A percentile compares a stretch with the other conserved stretches of the same genome.
Evolutionary conservation across 2,113 vertebrate species (phyloP).

Genomic region (Serilophus lunatus): DNA sequence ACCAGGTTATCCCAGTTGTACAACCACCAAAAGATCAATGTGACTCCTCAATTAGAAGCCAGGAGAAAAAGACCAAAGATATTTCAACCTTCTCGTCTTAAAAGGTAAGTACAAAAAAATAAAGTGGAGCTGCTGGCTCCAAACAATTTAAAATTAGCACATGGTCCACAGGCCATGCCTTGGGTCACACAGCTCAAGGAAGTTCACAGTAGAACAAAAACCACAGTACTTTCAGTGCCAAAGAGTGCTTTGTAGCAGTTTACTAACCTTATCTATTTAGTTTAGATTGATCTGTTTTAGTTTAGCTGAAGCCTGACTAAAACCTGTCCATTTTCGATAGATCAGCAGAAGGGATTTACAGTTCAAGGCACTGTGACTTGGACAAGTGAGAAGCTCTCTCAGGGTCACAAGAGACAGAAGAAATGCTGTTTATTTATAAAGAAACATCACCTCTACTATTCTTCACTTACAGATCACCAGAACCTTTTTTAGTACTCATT

Average conservation of each 20-base stretch:
- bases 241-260: background rate
- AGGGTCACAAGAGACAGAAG: background rate
- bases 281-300: background rate
- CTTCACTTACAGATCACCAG: background rate
- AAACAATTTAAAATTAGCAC: background rate
- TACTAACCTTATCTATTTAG: background rate
- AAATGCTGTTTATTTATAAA: background rate
- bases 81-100: background rate
- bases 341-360: background rate
- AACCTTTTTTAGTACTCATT: background rate
- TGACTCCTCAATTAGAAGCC: background rate
- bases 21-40: background rate
- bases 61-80: background rate
- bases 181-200: background rate
- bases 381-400: background rate
- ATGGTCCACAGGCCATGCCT: background rate
- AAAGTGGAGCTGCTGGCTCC: background rate
- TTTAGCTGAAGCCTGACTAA: background rate
- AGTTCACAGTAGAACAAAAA: background rate
- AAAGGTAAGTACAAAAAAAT: background rate
- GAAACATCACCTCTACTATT: background rate
- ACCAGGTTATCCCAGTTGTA: background rate
- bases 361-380: background rate
- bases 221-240: background rate
- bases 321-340: background rate